Percentiles rank a stretch among this genome's conserved stretches.
These are phyloP conservation scores for Temnothorax longispinosus DNA, from an alignment of 1,140 invertebrate genomes.

Conservation along the genomic window DNA sequence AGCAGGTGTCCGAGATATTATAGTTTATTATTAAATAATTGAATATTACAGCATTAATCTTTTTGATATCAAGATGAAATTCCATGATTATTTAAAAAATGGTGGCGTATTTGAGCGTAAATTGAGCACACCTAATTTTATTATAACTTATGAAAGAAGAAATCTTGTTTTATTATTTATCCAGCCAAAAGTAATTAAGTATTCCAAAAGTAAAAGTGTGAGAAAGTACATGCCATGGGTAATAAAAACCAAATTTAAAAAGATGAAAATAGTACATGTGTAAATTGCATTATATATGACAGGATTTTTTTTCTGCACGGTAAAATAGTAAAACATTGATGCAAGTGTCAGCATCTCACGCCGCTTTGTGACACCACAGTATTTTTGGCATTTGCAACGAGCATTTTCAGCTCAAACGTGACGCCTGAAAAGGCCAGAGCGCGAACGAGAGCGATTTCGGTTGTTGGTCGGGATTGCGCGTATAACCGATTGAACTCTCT, in stretches of 20 bases:
- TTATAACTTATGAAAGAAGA: background rate
- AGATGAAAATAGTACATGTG: background rate
- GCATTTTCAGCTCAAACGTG: slow-evolving; percentile 23
- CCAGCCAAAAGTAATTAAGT: background rate
- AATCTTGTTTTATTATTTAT: background rate
- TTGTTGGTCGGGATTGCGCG: slow-evolving; percentile 9
- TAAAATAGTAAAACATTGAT: slow-evolving; percentile 8
- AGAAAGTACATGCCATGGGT: too few relatives aligned
- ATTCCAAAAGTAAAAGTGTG: background rate
- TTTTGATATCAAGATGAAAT: background rate
- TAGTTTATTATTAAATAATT: background rate
- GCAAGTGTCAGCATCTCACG: background rate
- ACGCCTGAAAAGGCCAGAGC: slow-evolving; percentile 25
- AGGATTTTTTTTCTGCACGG: background rate
- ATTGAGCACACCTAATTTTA: background rate
- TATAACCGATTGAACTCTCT: slow-evolving; percentile 18
- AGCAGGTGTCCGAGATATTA: background rate
- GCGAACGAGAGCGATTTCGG: slow-evolving; percentile 13
- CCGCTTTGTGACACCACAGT: slow-evolving; percentile 7
- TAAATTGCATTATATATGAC: background rate
- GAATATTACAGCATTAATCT: background rate
- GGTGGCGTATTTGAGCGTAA: background rate
- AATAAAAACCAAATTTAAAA: background rate
- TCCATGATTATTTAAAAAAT: background rate
- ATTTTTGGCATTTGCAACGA: slow-evolving; percentile 19